Evolutionary conservation across 2,113 vertebrate genomes (phyloP).

Genomic region (Oryctolagus cuniculus): DNA sequence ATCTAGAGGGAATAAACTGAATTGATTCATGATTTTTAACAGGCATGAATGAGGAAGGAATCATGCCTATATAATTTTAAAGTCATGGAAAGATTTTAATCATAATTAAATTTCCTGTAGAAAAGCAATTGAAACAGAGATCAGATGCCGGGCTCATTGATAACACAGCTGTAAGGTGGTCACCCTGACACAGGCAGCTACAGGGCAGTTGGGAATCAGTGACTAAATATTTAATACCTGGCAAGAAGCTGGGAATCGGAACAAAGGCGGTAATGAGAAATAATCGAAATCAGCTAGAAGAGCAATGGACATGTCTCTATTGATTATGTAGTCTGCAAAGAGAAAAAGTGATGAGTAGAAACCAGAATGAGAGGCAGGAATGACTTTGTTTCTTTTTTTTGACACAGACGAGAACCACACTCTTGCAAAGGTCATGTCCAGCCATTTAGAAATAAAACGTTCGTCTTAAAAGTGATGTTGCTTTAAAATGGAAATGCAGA

Average conservation of each 20-base stretch:
- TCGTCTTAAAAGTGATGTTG: neutral
- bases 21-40: slow-evolving; percentile 87
- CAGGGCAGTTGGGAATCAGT: slow-evolving; percentile 79
- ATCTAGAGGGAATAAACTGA: slow-evolving; percentile 80
- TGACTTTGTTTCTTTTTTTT: slow-evolving; percentile 57
- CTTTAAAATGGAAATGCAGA: slow-evolving; percentile 50
- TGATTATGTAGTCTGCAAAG: slow-evolving; percentile 80
- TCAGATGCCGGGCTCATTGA: slow-evolving; percentile 82
- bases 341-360: slow-evolving; percentile 74
- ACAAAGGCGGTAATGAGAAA: slow-evolving; percentile 85
- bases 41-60: slow-evolving; percentile 81
- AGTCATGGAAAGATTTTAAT: slow-evolving; percentile 86
- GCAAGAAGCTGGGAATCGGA: slow-evolving; percentile 82
- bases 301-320: slow-evolving; percentile 64
- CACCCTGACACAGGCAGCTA: slow-evolving; percentile 74
- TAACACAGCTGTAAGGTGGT: slow-evolving; percentile 71
- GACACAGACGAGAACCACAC: neutral
- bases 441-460: neutral
- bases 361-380: slow-evolving; percentile 15
- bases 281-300: slow-evolving; percentile 83
- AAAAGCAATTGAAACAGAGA: slow-evolving; percentile 74
- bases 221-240: slow-evolving; percentile 83
- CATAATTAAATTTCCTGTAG: slow-evolving; percentile 86
- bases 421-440: neutral
- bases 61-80: slow-evolving; percentile 77